Evolutionary conservation across 2,888 invertebrate genomes (phyloP), one percentile per base, ranked within the genome.

Genomic region (Megaustenia siamemsis): DNA sequence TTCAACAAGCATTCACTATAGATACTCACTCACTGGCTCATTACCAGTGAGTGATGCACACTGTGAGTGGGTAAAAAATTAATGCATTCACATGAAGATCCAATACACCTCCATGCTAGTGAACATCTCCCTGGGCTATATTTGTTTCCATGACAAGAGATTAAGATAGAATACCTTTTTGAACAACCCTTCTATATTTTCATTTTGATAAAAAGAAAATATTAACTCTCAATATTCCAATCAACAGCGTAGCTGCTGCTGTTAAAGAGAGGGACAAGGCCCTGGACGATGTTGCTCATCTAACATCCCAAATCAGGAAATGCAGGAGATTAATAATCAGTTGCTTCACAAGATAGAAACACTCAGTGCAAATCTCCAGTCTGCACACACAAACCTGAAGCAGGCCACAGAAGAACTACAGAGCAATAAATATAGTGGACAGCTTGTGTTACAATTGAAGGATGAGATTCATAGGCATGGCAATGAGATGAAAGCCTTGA

Each of bases 241-340:
- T n/a, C 32, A 35, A 12, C 32, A 82, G 82, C 18, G 73, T 60
- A 10, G 60, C 73, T 60, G 28, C 18, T 56, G 76, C 66, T 2
- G 75, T 56, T 15, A 63, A 66, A 38, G 82, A 82, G 49, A 43
- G 76, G 45, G 82, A 82, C 66, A 63, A 82, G 45, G 75, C 76
- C 12, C 6, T 63, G 24, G 60, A 75, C 68, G 82, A 82, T 35
- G 40, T 56, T 8, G 43, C 40, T 15, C 49, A 24, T 28, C 21
- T 82, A 43, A 71, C 35, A 1, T 24, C 5, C 6, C 53, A 71
- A 32, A n/a, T 71, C 2, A 24, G 24, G 71, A 49, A 0, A n/a
- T 82, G 28, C 38, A 71, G 56, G 82, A 73, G 35, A 49, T 56
- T 5, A 82, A 82, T 32, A 1, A 69, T n/a, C 32, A 69, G 24